A percentile compares a stretch with the other conserved stretches of the same genome.
phyloP scores from a whole-genome alignment of 2,797 vertebrate genomes.

The Macropodus opercularis region DNA sequence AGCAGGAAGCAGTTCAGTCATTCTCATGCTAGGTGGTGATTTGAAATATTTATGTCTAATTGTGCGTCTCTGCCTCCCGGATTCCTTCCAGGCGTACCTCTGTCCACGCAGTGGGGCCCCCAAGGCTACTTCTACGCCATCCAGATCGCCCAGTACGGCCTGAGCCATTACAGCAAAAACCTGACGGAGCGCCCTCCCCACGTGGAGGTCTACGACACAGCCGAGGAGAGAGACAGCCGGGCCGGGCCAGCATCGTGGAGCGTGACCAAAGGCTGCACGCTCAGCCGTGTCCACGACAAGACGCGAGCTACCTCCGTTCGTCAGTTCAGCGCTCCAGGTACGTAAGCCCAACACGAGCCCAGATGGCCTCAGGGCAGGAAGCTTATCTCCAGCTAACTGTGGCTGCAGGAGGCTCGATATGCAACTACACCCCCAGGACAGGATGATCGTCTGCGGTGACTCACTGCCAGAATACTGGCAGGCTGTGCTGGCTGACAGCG shows the following conservation, averaged over 20 bases:
- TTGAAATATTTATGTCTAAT: constrained; percentile 1
- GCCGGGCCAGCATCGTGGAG: constrained; percentile 78
- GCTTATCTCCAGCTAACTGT: constrained; percentile 62
- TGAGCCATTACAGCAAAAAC: constrained; percentile 99
- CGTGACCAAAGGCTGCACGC: constrained; percentile 87
- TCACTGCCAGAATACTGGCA: constrained; percentile 33
- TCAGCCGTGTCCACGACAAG: constrained; percentile 86
- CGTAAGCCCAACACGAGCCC: constrained; percentile 33
- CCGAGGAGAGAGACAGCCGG: constrained; percentile 83
- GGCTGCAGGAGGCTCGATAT: constrained; percentile 45
- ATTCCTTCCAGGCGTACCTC: constrained; percentile 87
- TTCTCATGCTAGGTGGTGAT: neutral
- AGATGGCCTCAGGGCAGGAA: constrained; percentile 37
- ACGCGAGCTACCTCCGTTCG: constrained; percentile 83
- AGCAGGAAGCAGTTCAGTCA: neutral
- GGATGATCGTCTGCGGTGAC: constrained; percentile 42
- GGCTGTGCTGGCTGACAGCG: constrained; percentile 23
- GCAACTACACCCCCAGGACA: constrained; percentile 43
- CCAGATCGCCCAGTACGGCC: constrained; percentile 97
- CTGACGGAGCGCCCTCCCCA: constrained; percentile 93
- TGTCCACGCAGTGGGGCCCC: constrained; percentile 98
- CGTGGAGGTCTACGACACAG: constrained; percentile 90
- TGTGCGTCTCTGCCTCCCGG: neutral
- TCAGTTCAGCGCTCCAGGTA: constrained; percentile 91
- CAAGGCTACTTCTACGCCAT: constrained; percentile 99